Conservation (phyloP, 2,797 vertebrate genomes). For the Oreochromis grahami region DNA sequence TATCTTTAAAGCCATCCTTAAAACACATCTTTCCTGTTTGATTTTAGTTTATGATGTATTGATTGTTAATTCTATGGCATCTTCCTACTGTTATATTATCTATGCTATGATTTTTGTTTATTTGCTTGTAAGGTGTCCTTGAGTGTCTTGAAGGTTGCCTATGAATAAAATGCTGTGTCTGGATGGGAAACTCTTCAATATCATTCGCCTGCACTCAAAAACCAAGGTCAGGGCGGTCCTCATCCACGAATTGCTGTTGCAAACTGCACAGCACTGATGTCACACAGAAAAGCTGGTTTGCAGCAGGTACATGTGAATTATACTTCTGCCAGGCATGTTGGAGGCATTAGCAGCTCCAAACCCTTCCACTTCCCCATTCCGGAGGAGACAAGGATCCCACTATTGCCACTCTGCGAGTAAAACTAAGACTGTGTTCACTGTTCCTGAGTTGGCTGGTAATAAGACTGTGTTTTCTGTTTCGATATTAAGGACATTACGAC, state of each 20-base stretch:
- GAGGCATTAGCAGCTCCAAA: not conserved
- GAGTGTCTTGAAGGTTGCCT: not conserved
- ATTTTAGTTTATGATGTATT: not conserved
- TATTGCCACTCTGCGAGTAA: not conserved
- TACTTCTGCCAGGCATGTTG: not conserved
- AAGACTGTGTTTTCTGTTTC: not conserved
- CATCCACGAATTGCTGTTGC: fast-evolving
- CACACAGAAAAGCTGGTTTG: not conserved
- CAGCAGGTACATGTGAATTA: fast-evolving
- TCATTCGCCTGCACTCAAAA: not conserved
- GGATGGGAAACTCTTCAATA: not conserved
- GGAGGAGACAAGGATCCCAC: not conserved
- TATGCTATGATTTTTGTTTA: not conserved
- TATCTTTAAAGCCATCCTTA: not conserved
- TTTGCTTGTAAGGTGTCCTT: not conserved
- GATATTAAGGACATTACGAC: not conserved
- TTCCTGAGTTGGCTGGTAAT: too few relatives aligned
- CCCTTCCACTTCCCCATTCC: fast-evolving
- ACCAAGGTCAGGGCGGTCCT: not conserved
- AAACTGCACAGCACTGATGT: fast-evolving
- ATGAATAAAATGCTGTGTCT: not conserved
- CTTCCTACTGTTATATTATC: fast-evolving
- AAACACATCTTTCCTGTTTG: not conserved
- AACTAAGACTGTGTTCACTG: not conserved
- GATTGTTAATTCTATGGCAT: not conserved